These are phyloP conservation scores for Cottus gobio DNA, from an alignment of 2,113 vertebrate genomes.

Conservation along the genomic window DNA sequence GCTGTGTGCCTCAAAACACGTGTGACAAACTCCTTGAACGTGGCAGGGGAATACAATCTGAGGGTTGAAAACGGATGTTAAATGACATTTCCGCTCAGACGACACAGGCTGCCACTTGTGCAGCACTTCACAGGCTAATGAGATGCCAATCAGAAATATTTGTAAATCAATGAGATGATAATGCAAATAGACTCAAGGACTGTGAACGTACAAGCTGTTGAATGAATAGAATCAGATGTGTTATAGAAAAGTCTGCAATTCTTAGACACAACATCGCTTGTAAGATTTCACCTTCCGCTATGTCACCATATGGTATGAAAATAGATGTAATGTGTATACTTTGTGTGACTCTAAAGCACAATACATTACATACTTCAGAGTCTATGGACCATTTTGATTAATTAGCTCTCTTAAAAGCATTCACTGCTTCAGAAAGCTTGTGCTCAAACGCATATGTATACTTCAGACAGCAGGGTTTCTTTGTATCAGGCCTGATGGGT, in stretches of 20 bases:
- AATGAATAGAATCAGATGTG: constrained; percentile 51
- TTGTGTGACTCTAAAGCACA: constrained; percentile 4
- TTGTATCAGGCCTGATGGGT: background rate
- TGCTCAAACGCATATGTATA: background rate
- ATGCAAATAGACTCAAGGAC: constrained; percentile 59
- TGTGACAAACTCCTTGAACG: constrained; percentile 34
- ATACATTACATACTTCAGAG: background rate
- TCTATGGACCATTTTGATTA: constrained; percentile 10
- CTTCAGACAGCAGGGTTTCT: constrained; percentile 12
- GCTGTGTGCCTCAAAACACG: background rate
- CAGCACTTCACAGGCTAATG: constrained; percentile 44
- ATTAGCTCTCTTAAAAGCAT: constrained; percentile 12
- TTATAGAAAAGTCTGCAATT: constrained; percentile 17
- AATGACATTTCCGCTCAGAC: constrained; percentile 51
- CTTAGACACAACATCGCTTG: constrained; percentile 19
- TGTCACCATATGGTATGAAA: background rate
- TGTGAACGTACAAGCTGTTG: constrained; percentile 57
- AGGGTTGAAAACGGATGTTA: constrained; percentile 28
- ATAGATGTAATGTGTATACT: background rate
- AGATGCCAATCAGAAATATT: constrained; percentile 67
- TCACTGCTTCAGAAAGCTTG: constrained; percentile 12
- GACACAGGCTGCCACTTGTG: constrained; percentile 37
- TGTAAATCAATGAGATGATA: constrained; percentile 63
- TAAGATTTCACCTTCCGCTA: constrained; percentile 6
- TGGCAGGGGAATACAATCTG: constrained; percentile 23